Evolutionary conservation across 2,888 invertebrate genomes (phyloP).

Genomic region (Acheta domesticus): DNA sequence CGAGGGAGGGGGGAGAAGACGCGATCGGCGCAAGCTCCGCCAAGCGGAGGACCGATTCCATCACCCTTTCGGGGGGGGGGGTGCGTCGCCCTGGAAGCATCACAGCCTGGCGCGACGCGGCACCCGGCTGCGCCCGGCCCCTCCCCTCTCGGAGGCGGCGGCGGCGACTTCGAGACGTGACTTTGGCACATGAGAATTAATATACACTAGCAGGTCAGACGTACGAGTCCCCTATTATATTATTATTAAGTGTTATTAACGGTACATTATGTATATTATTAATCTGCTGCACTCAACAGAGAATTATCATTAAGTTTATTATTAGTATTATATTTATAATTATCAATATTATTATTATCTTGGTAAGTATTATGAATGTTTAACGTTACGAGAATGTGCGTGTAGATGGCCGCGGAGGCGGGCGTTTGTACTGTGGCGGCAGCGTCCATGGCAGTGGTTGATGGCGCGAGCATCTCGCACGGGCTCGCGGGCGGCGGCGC

Average conservation of each 20-base stretch:
- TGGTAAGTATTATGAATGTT: neutral
- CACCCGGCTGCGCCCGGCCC: too few relatives aligned
- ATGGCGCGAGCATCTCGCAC: too few relatives aligned
- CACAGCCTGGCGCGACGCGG: too few relatives aligned
- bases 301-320: neutral
- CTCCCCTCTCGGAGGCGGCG: too few relatives aligned
- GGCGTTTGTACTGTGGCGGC: conserved; percentile 7
- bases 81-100: too few relatives aligned
- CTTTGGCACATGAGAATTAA: neutral
- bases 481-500: too few relatives aligned
- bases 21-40: too few relatives aligned
- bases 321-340: neutral
- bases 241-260: neutral
- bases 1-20: too few relatives aligned
- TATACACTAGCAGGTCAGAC: conserved; percentile 9
- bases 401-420: neutral
- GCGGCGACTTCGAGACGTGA: neutral
- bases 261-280: neutral
- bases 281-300: neutral
- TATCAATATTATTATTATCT: neutral
- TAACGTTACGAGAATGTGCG: neutral
- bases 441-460: neutral
- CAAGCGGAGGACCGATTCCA: too few relatives aligned
- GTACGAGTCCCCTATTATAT: conserved; percentile 10
- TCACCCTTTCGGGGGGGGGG: too few relatives aligned